phyloP scores from a whole-genome alignment of 2,888 invertebrate species.

The Auanema freiburgensis region DNA sequence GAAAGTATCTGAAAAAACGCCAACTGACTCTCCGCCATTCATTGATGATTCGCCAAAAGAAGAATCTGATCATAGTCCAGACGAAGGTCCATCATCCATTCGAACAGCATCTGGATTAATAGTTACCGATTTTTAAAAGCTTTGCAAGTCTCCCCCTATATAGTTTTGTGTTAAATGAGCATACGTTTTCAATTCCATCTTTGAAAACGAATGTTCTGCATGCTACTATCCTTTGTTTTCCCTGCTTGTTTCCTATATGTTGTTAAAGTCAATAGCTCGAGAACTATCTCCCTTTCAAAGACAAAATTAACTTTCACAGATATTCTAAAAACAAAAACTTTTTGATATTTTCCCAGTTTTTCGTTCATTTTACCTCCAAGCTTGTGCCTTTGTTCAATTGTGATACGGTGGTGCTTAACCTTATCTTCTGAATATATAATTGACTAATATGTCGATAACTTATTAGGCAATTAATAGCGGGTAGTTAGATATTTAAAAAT shows the following conservation, averaged over 20 bases:
- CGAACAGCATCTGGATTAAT: slow-evolving; percentile 28
- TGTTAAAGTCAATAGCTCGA: not conserved
- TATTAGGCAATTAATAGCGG: too few relatives aligned
- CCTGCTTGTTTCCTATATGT: too few relatives aligned
- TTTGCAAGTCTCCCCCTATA: not conserved
- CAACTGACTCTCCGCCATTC: slow-evolving; percentile 44
- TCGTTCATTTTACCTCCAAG: slow-evolving; percentile 25
- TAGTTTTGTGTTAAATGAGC: too few relatives aligned
- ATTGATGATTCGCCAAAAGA: slow-evolving; percentile 51
- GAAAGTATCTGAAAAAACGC: not conserved
- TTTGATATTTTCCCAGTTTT: slow-evolving; percentile 5
- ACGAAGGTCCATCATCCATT: slow-evolving; percentile 12
- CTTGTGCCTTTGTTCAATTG: too few relatives aligned
- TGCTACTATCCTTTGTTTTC: too few relatives aligned
- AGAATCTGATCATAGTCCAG: slow-evolving; percentile 5
- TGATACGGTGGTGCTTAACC: too few relatives aligned
- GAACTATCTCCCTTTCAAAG: not conserved
- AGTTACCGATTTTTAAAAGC: slow-evolving; percentile 38
- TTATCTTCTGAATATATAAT: too few relatives aligned
- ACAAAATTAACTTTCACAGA: not conserved
- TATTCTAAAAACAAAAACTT: slow-evolving; percentile 3
- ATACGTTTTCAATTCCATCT: too few relatives aligned
- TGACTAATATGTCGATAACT: too few relatives aligned
- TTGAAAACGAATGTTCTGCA: too few relatives aligned
- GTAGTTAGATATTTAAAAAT: too few relatives aligned